Percentiles rank a stretch among this genome's conserved stretches.
These are phyloP conservation scores for Festucalex cinctus DNA, from an alignment of 2,113 vertebrate species.

Conservation along the genomic window DNA sequence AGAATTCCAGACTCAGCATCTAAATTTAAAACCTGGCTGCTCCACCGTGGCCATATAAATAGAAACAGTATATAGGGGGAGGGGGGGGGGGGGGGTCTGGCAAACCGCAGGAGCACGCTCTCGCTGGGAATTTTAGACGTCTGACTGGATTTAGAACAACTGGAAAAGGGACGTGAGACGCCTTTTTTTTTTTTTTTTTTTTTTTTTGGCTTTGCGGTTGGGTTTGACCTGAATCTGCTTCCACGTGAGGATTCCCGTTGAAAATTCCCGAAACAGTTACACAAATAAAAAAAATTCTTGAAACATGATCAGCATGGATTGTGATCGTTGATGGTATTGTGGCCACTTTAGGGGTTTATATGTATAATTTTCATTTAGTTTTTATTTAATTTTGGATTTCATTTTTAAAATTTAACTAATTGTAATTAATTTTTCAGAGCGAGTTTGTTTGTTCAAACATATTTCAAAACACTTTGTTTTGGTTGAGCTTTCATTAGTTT, in stretches of 20 bases:
- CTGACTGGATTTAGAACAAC: not conserved
- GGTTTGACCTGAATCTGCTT: not conserved
- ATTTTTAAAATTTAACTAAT: too few relatives aligned
- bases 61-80: conserved; percentile 2
- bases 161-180: not conserved
- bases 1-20: conserved; percentile 16
- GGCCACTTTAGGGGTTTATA: too few relatives aligned
- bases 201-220: not conserved
- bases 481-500: too few relatives aligned
- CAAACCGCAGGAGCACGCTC: not conserved
- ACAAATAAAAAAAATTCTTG: not conserved
- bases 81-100: too few relatives aligned
- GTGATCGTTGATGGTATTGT: too few relatives aligned
- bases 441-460: too few relatives aligned
- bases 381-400: too few relatives aligned
- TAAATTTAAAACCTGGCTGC: conserved; percentile 12
- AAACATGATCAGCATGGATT: not conserved
- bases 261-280: not conserved
- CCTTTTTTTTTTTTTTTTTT: too few relatives aligned
- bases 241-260: not conserved
- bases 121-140: not conserved
- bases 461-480: too few relatives aligned
- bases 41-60: not conserved
- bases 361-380: too few relatives aligned
- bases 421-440: too few relatives aligned